phyloP scores from a whole-genome alignment of 2,797 vertebrate species.

The Gallirallus australis region DNA sequence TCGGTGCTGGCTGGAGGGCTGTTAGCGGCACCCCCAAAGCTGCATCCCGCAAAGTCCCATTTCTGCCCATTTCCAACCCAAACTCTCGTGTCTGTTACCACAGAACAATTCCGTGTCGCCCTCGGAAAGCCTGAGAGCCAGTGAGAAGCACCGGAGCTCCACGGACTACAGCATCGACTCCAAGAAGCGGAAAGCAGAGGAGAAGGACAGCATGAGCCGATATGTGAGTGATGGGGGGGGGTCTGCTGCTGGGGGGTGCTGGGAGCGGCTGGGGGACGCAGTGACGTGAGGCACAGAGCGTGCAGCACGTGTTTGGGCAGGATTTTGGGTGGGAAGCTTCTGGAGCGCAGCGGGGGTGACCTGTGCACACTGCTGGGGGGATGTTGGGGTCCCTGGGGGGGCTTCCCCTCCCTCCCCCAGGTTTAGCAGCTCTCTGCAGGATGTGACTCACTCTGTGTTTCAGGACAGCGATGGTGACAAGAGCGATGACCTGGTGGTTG shows the following conservation, averaged over 20 bases:
- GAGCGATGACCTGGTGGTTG: conserved; percentile 95
- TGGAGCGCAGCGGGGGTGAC: fast-evolving
- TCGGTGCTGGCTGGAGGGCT: background rate
- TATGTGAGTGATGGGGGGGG: conserved; percentile 81
- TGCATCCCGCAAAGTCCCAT: fast-evolving
- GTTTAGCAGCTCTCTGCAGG: background rate
- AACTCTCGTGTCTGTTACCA: background rate
- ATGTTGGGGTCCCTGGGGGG: fast-evolving
- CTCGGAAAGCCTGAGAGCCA: conserved; percentile 91
- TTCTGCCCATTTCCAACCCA: background rate
- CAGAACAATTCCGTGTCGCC: conserved; percentile 96
- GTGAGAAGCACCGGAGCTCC: conserved; percentile 93
- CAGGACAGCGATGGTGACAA: conserved; percentile 98
- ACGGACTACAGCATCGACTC: conserved; percentile 91
- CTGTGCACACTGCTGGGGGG: too few species aligned
- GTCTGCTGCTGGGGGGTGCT: too few species aligned
- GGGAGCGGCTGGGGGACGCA: fast-evolving
- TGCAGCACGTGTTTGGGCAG: fast-evolving
- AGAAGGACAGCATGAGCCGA: conserved; percentile 95
- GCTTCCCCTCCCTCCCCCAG: fast-evolving
- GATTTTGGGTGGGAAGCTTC: fast-evolving
- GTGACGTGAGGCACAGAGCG: fast-evolving
- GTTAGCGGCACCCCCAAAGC: background rate
- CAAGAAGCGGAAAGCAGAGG: conserved; percentile 95
- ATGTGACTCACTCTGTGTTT: background rate